These are phyloP conservation scores for Apodemus speciosus DNA, from an alignment of 2,113 vertebrate species.

Conservation along the genomic window DNA sequence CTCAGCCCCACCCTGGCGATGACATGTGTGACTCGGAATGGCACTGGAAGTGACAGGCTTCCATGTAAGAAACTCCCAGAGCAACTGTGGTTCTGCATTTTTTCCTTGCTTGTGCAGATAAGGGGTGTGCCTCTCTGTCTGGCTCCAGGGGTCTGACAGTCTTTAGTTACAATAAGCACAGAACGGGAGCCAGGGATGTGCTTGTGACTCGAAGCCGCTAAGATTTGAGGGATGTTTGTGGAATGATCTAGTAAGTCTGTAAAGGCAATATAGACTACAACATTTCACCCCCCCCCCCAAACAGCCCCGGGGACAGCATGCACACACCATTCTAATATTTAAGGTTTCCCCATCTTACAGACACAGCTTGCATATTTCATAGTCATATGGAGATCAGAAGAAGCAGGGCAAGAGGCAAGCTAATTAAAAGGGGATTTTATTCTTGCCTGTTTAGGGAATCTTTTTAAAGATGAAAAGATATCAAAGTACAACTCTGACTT, in stretches of 20 bases:
- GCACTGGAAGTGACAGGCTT: neutral
- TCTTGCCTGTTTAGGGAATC: slow-evolving; percentile 15
- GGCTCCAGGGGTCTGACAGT: neutral
- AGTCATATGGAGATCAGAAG: neutral
- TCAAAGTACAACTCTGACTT: neutral
- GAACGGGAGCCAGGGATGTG: neutral
- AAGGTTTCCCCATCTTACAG: neutral
- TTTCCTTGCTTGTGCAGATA: neutral
- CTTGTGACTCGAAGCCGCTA: slow-evolving; percentile 5
- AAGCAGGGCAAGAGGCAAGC: slow-evolving; percentile 9
- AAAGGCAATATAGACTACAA: neutral
- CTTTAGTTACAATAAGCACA: neutral
- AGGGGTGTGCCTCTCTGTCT: neutral
- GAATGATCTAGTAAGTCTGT: slow-evolving; percentile 28
- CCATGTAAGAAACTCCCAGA: neutral
- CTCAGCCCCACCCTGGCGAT: neutral
- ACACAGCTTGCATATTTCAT: neutral
- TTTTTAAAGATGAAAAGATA: neutral
- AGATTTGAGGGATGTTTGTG: slow-evolving; percentile 39
- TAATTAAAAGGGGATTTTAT: slow-evolving; percentile 58
- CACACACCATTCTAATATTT: neutral
- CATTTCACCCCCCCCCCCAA: neutral
- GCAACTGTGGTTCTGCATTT: neutral
- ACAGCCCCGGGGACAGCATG: neutral
- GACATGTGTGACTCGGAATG: neutral